Conservation (phyloP, 2,888 invertebrate genomes). For the Drosophila colorata region DNA sequence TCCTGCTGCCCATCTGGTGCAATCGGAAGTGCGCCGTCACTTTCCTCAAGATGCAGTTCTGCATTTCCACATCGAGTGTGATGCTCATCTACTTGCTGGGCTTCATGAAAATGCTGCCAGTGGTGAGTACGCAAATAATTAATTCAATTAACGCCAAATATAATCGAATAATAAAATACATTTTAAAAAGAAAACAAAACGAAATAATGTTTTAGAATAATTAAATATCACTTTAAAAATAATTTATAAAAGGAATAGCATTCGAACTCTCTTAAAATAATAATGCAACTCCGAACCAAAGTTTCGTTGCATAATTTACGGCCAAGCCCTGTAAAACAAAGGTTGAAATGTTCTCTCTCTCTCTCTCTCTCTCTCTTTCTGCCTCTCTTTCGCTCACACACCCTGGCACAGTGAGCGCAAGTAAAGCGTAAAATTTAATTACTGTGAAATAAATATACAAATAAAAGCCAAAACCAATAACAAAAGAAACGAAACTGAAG, state of each 20-base stretch:
- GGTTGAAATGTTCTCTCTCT: neutral
- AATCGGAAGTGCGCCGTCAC: conserved; percentile 86
- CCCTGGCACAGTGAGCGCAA: conserved; percentile 19
- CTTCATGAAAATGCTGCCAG: conserved; percentile 85
- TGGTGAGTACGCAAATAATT: conserved; percentile 83
- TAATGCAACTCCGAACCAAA: neutral
- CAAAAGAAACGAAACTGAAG: conserved; percentile 51
- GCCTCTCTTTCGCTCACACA: neutral
- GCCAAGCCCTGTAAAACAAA: conserved; percentile 5
- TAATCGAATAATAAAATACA: no score
- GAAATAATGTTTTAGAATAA: no score
- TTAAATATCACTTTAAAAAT: neutral
- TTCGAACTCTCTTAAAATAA: neutral
- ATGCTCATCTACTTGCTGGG: conserved; percentile 88
- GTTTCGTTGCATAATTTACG: conserved; percentile 24
- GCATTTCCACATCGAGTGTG: conserved; percentile 89
- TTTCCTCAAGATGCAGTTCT: conserved; percentile 90
- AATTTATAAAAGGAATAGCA: neutral
- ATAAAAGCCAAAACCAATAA: conserved; percentile 52
- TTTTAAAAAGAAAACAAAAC: no score
- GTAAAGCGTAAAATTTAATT: conserved; percentile 72
- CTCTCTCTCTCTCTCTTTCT: no score
- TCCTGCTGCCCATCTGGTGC: conserved; percentile 85
- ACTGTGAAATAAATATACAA: conserved; percentile 71
- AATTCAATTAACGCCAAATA: no score